Base-by-base conservation (phyloP, 2,797 vertebrate species). In the Lepus oiostolus region DNA sequence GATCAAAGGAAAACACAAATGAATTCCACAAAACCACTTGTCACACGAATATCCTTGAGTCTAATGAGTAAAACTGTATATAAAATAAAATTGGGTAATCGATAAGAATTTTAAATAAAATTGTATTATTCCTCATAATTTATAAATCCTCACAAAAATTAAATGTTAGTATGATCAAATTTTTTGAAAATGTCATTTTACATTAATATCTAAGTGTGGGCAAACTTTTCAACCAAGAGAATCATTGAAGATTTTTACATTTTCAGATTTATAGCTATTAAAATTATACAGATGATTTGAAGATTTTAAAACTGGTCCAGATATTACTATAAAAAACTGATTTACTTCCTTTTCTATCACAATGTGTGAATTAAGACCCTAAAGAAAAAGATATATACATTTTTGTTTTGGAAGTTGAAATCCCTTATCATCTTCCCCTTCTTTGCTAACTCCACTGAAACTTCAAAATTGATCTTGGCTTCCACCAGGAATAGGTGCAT, bases 221-320 rank as follows among this genome's bases (percentile, higher is more conserved):
- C 11, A 75, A 67, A 2, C 21, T 72, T 90, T 77, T 60, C 54
- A 67, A 68, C 7, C 85, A 87, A 52, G 0, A 71, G 4, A 70
- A 86, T 62, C 30, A n/a, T 86, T 91, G 58, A 65, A 21, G 6
- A 58, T 87, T n/a, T 71, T 94, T 83, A 81, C 4, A 71, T 32
- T 62, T 71, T 71, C 19, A 35, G 3, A 85, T 65, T 76, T 62
- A 72, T 17, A 79, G 38, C 19, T 95, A 81, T 62, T 60, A 52
- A 76, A 93, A 76, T 83, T 83, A 35, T 35, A 30, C 4, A 82
- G 35, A 84, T 30, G 22, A 7, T 60, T 91, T 54, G 7, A 28
- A 21, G 28, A 93, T 35, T 77, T 32, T 84, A n/a, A 60, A 30
- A 72, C 16, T 65, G 38, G 21, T 67, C 30, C 21, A 63, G 10